Base-by-base conservation (phyloP, 2,888 invertebrate genomes). In the Sericinus montela region DNA sequence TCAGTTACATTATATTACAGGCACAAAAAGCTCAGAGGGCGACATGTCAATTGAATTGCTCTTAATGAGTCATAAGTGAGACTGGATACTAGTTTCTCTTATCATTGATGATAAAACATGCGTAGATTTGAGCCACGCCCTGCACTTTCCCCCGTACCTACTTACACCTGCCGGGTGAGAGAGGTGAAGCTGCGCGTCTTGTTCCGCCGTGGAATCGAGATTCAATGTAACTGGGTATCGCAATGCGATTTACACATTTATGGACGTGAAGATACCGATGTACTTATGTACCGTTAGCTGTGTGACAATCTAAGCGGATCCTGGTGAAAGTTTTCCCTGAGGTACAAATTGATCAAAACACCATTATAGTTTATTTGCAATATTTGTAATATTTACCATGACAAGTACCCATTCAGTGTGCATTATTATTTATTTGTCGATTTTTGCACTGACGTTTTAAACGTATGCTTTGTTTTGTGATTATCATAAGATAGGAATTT, bases 91-190 rank as follows among this genome's bases (percentile, higher is more conserved):
- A 75, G 79, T 84, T 84, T 85, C 84, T 83, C 83, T 85, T 85
- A 86, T 85, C 86, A 79, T 55, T 62, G 69, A 80, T 81, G 83
- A 84, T 83, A 86, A 84, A 82, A 80, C 81, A 79, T 81, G 79
- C 80, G 80, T 82, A 70, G 73, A 75, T 70, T 62, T 69, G 63
- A 66, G 77, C 78, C 84, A 76, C 84, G 68, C 84, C 83, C 81
- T 75, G 72, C 72, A 84, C 87, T 87, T 87, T 88, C 85, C 81
- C 45, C 82, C 72, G 71, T 63, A 63, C 63, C 51, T 49, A 57
- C 46, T 39, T 55, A 57, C 60, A 61, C 62, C 59, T 62, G 60
- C 67, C 72, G 67, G 65, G 69, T 34, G 48, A 42, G 48, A 36
- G 42, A 35, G 55, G 35, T 44, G 44, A 35, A 37, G 49, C 48